Base-by-base conservation (phyloP, 92 coral and sea anemone species). In the Zoanthus sansibaricus region DNA sequence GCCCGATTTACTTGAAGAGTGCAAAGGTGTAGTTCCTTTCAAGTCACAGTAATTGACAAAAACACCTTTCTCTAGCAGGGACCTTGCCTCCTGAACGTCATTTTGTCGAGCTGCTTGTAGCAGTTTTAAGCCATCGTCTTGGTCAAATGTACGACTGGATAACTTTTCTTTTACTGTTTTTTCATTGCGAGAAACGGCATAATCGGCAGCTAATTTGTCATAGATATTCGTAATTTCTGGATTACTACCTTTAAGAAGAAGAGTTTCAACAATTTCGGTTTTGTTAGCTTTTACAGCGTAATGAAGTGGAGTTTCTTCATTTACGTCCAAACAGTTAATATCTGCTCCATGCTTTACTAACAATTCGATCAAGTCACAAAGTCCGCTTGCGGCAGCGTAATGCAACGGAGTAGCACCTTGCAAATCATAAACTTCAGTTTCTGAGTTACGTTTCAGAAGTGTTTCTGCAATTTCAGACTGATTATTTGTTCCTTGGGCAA, bases 11-110 rank as follows among this genome's bases (percentile, higher is more conserved):
- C n/a, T 70, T 16, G 83, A 16, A 37, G 51, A 56, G 32, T 78
- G 83, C 83, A 78, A 32, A 14, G 83, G 83, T 9, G 83, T 78
- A 25, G 31, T 37, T 32, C 83, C 71, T 58, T 78, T 78, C 83
- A 70, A 78, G 30, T 78, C 37, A 16, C 70, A 56, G 33, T 46
- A 78, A 44, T 78, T 58, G 52, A 78, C 71, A 5, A 47, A 58
- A 21, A 78, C 71, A 5, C 83, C 83, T 17, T 56, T 20, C 25
- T 58, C 56, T 18, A 78, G 49, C 37, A 78, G 11, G 1, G 58
- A 69, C 59, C 16, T 6, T 1, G 56, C 71, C 17, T 37, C 66
- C 1, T 31, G 13, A 64, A 37, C 13, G 17, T 78, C 3, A 17
- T 59, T 44, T 42, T 78, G 83, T 18, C 66, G 66, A 5, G 83